A percentile compares a stretch with the other conserved stretches of the same genome.
Evolutionary conservation across 2,797 vertebrate genomes (phyloP).

Genomic region (Taenioides sp.): DNA sequence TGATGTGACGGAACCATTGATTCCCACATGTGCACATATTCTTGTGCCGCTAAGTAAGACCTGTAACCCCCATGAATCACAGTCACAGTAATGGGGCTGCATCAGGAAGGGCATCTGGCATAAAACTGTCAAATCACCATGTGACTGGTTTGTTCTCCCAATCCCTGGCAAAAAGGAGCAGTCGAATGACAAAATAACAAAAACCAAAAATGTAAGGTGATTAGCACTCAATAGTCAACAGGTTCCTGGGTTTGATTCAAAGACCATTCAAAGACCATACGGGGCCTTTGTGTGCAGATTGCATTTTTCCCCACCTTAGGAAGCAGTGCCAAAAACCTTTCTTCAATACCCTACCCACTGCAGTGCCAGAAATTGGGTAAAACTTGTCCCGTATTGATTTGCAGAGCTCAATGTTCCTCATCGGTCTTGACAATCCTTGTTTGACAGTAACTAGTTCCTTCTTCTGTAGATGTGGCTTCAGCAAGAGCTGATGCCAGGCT

Average conservation of each 20-base stretch:
- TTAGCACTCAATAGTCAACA: not conserved
- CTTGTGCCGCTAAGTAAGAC: too few species aligned
- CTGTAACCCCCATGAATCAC: too few species aligned
- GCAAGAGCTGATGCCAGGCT: not conserved
- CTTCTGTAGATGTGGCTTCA: not conserved
- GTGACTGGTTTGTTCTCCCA: too few species aligned
- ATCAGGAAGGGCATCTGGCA: too few species aligned
- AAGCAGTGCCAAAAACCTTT: conserved; percentile 1
- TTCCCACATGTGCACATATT: too few species aligned
- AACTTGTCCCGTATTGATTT: conserved; percentile 29
- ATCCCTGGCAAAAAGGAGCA: not conserved
- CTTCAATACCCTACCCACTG: conserved; percentile 11
- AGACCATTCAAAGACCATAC: not conserved
- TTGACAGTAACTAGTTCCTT: conserved; percentile 7
- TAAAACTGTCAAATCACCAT: too few species aligned
- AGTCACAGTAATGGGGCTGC: too few species aligned
- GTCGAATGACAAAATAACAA: not conserved
- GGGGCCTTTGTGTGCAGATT: conserved; percentile 2
- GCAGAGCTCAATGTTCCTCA: conserved; percentile 16
- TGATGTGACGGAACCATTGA: too few species aligned
- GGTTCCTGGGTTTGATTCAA: not conserved
- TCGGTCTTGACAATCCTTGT: conserved; percentile 9
- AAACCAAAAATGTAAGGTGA: not conserved
- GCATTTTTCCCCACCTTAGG: not conserved
- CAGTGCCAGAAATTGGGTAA: conserved; percentile 9